Base-by-base conservation (phyloP, 2,113 vertebrate genomes). In the Hymenochirus boettgeri region DNA sequence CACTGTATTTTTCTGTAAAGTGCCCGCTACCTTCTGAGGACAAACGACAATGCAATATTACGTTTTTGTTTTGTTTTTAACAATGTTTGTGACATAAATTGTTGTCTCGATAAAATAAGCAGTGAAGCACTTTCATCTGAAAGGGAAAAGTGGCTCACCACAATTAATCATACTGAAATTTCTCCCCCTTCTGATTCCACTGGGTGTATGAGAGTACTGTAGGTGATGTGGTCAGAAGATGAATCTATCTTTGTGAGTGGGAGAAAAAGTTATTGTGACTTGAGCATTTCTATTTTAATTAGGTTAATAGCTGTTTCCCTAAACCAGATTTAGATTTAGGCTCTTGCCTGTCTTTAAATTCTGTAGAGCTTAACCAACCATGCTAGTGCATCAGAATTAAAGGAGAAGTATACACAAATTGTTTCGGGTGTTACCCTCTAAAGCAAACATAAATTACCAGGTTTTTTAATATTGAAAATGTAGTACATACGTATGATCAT, bases 171-270 rank as follows among this genome's bases (percentile, higher is more conserved):
- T 69, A 55, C 46, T 0, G 18, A 75, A 51, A 62, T 61, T 67
- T 79, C 73, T 76, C 73, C 59, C 23, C 60, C 74, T 72, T 70
- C 67, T 53, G 7, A 70, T 58, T 37, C 54, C 46, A 37, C 0
- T 22, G 23, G 1, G 1, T 18, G 71, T 24, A 58, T 47, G 7
- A 29, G 23, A 53, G 65, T n/a, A n/a, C n/a, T n/a, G n/a, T 67
- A 67, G 65, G 56, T 45, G 56, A 11, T 59, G 65, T 59, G 65
- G 56, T 51, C 47, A 24, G 59, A 48, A 7, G 60, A 72, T 72
- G 66, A 57, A 75, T 66, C 53, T 61, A 15, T 45, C 1, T 52
- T 71, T 64, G 66, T 57, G 65, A 73, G 74, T 74, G 71, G 72
- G 8, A 55, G 57, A 69, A 45, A 62, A 22, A 71, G 72, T 69